These are phyloP conservation scores for Sapajus apella DNA, from an alignment of 2,113 vertebrate species.

Conservation along the genomic window DNA sequence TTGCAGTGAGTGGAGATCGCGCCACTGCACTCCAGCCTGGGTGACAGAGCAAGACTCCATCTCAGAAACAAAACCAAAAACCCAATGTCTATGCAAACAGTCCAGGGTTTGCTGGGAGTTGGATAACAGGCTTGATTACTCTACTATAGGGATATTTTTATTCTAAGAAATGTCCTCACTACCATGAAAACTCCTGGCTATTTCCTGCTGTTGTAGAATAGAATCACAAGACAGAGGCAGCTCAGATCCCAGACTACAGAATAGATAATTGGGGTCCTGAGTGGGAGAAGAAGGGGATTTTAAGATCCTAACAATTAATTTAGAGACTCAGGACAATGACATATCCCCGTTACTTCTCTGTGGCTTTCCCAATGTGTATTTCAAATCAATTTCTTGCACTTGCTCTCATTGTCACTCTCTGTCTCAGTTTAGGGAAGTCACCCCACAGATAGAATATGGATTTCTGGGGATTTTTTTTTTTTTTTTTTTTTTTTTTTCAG, in stretches of 20 bases:
- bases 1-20: too few relatives aligned
- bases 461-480: neutral
- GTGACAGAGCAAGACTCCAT: too few relatives aligned
- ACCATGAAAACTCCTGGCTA: neutral
- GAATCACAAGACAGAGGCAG: neutral
- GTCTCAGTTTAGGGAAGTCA: neutral
- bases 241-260: neutral
- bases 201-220: neutral
- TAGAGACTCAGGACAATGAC: neutral
- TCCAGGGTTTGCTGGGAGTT: neutral
- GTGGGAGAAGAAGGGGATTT: neutral
- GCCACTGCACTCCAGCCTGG: too few relatives aligned
- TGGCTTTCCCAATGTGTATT: neutral
- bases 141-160: neutral
- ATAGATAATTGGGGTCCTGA: conserved; percentile 18
- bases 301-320: neutral
- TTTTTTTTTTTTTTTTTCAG: neutral
- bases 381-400: neutral
- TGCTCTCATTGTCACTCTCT: neutral
- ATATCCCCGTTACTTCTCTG: neutral
- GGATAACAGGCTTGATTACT: neutral
- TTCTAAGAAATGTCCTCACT: neutral
- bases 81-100: rapidly evolving
- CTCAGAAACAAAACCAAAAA: neutral
- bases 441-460: neutral